These are phyloP conservation scores for Danio choprae DNA, from an alignment of 2,797 vertebrate species.

Conservation along the genomic window DNA sequence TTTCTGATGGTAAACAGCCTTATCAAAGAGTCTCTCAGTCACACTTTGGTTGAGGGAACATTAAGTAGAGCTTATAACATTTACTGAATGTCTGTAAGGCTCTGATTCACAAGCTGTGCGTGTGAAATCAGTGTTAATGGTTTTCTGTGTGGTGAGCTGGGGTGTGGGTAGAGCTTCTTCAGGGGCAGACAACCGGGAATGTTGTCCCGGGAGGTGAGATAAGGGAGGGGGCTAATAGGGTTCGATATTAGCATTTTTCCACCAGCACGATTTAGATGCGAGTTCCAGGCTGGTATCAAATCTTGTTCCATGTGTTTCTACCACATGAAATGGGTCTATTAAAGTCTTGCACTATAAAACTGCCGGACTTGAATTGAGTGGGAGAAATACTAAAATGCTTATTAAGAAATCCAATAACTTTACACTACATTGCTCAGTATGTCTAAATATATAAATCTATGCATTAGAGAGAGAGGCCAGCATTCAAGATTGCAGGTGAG, in stretches of 20 bases:
- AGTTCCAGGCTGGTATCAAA: not conserved
- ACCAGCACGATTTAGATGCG: not conserved
- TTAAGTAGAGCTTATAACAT: conserved; percentile 32
- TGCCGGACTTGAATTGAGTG: too few relatives aligned
- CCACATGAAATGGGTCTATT: not conserved
- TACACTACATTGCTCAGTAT: too few relatives aligned
- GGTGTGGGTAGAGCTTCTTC: not conserved
- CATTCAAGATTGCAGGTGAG: too few relatives aligned
- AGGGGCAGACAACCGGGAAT: conserved; percentile 5
- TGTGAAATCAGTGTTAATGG: conserved; percentile 42
- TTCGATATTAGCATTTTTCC: not conserved
- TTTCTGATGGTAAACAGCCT: conserved; percentile 33
- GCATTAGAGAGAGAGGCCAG: too few relatives aligned
- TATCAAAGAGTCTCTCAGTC: conserved; percentile 37
- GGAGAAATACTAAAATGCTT: too few relatives aligned
- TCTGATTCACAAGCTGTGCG: conserved; percentile 32
- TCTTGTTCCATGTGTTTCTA: not conserved
- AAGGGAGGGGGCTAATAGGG: not conserved
- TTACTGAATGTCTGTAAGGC: conserved; percentile 34
- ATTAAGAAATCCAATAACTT: too few relatives aligned
- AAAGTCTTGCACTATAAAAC: too few relatives aligned
- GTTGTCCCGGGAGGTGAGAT: not conserved
- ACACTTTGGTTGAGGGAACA: conserved; percentile 29
- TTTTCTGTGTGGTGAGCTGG: conserved; percentile 33
- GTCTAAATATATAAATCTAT: too few relatives aligned